Evolutionary conservation across 2,113 vertebrate species (phyloP).

Genomic region (Atrichornis clamosus): DNA sequence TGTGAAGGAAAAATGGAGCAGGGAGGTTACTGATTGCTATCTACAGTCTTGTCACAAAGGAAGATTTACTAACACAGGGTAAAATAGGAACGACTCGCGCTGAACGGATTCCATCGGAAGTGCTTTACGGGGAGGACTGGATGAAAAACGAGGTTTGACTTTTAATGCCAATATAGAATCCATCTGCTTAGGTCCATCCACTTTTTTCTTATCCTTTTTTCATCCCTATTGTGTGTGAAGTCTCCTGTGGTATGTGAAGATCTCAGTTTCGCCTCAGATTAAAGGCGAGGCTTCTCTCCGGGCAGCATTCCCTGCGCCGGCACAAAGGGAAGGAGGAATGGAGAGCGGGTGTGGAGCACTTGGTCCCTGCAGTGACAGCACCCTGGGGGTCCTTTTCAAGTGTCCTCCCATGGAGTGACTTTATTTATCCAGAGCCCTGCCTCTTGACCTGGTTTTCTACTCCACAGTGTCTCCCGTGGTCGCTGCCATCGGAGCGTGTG

Average conservation of each 20-base stretch:
- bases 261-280: background rate
- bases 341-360: rapidly evolving
- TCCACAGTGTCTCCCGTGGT: background rate
- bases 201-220: background rate
- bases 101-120: background rate
- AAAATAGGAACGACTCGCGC: background rate
- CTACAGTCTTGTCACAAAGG: background rate
- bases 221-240: background rate
- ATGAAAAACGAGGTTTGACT: conserved; percentile 20
- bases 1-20: background rate
- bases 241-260: background rate
- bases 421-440: background rate
- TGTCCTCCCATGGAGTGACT: background rate
- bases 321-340: background rate
- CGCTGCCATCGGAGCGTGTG: background rate
- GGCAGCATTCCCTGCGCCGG: background rate
- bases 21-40: conserved; percentile 24
- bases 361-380: background rate
- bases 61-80: background rate
- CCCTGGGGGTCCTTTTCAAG: background rate
- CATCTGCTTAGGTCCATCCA: background rate
- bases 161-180: conserved; percentile 17
- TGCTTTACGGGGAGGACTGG: background rate
- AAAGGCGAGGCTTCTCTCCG: background rate
- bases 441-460: conserved; percentile 1